Base-by-base conservation (phyloP, 64 coral and sea anemone species). In the Trachythela sp. region DNA sequence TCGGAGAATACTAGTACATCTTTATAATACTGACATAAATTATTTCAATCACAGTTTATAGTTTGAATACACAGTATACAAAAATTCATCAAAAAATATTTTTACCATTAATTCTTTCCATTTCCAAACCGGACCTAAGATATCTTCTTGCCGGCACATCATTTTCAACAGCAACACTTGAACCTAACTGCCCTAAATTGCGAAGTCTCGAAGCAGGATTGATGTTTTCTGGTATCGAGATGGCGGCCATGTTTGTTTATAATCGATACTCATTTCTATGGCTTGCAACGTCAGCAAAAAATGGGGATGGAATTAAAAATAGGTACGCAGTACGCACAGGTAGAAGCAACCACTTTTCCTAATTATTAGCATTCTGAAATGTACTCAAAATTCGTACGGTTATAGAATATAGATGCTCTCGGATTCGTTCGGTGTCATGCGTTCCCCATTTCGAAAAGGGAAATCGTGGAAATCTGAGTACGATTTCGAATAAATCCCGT, bases 51-150 rank as follows among this genome's bases (percentile, higher is more conserved):
- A 84, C 26, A 5, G 38, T 37, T 31, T 86, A 20, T 38, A 34
- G 40, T 26, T 86, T 5, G 1, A n/a, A 48, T 34, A 17, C 13
- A 9, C 34, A 9, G 51, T 2, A 24, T 26, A 87, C 36, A 39
- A 87, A 86, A 31, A 33, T 33, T 54, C 20, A 40, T 27, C 64
- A 39, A 76, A 2, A 42, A n/a, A 36, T 14, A 18, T 59, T 84
- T 93, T 84, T 72, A 99, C 96, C 96, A 99, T 99, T n/a, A n/a
- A n/a, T n/a, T 99, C 93, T 93, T 86, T 94, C 96, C 91, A 99
- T 92, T 68, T 99, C 96, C 8, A 99, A 48, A 24, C 96, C 96
- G 32, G 96, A 99, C 36, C 96, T 91, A 84, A 99, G 93, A 84
- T 99, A 99, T 85, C 92, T 99, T 58, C 94, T 99, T 20, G 93